Percentiles rank a stretch among this genome's conserved stretches.
phyloP scores from a whole-genome alignment of 2,113 vertebrate species.

The Lathamus discolor region DNA sequence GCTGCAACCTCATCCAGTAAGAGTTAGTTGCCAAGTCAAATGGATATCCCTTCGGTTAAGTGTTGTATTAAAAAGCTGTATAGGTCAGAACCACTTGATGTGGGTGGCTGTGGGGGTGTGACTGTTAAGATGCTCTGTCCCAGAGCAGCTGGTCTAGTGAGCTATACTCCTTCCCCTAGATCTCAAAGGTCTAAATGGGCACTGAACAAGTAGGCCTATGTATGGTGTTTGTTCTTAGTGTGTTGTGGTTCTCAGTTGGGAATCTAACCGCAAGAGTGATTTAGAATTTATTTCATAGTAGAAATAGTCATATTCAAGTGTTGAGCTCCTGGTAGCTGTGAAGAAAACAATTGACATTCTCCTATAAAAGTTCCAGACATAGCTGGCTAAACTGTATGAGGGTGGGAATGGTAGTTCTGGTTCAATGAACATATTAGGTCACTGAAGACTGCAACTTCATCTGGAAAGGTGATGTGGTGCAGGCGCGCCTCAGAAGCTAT shows the following conservation, averaged over 20 bases:
- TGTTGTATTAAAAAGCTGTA: not conserved
- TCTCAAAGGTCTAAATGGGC: not conserved
- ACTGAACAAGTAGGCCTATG: not conserved
- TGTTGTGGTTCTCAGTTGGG: not conserved
- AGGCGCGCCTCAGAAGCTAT: not conserved
- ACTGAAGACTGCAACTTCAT: not conserved
- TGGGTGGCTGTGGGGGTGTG: rapidly evolving
- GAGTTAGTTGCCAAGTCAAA: not conserved
- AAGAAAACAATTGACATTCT: not conserved
- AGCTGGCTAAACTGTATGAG: not conserved
- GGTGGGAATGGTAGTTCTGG: not conserved
- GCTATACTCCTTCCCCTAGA: not conserved
- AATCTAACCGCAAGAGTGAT: not conserved
- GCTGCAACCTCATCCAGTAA: not conserved
- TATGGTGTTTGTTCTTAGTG: not conserved
- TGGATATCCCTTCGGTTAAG: not conserved
- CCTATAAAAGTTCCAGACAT: not conserved
- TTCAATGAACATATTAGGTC: not conserved
- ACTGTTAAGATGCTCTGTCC: not conserved
- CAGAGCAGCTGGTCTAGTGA: not conserved
- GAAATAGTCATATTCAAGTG: not conserved
- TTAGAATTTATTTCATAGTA: not conserved
- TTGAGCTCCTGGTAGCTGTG: not conserved
- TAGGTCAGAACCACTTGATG: not conserved
- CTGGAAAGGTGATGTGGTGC: not conserved